phyloP scores from a whole-genome alignment of 1,140 invertebrate species.

The Stratiolaelaps scimitus region DNA sequence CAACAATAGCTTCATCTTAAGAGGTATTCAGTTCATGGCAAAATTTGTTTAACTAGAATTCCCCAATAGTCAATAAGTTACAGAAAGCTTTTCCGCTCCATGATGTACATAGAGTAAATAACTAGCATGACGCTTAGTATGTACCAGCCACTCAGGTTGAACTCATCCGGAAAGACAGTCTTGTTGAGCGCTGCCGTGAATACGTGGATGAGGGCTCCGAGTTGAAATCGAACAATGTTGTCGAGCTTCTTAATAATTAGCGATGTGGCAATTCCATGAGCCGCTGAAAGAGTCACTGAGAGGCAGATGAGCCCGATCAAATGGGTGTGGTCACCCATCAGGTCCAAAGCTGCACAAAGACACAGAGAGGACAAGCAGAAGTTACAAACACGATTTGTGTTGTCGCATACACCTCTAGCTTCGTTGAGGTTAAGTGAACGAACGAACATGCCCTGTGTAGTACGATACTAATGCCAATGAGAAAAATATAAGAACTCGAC shows the following conservation, averaged over 20 bases:
- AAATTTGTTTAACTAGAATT: no score
- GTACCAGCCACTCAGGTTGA: conserved; percentile 4
- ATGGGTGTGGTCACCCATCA: no score
- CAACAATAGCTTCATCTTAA: no score
- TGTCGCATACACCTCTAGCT: no score
- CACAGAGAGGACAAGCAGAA: neutral
- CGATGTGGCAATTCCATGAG: neutral
- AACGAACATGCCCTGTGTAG: no score
- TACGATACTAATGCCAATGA: no score
- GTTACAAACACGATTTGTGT: no score
- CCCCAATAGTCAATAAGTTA: no score
- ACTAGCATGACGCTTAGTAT: neutral
- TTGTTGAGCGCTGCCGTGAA: conserved; percentile 13
- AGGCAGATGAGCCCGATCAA: neutral
- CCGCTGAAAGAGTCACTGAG: neutral
- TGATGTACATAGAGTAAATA: conserved; percentile 7
- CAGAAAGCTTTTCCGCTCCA: neutral
- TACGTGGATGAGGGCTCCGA: neutral
- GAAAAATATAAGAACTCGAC: no score
- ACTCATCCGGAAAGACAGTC: neutral
- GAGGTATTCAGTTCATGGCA: no score
- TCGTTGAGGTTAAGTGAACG: no score
- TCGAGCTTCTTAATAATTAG: conserved; percentile 17
- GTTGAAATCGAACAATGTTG: conserved; percentile 22
- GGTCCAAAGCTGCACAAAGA: neutral